Conservation (phyloP, 2,797 vertebrate species). For the Poecilia wingei region DNA sequence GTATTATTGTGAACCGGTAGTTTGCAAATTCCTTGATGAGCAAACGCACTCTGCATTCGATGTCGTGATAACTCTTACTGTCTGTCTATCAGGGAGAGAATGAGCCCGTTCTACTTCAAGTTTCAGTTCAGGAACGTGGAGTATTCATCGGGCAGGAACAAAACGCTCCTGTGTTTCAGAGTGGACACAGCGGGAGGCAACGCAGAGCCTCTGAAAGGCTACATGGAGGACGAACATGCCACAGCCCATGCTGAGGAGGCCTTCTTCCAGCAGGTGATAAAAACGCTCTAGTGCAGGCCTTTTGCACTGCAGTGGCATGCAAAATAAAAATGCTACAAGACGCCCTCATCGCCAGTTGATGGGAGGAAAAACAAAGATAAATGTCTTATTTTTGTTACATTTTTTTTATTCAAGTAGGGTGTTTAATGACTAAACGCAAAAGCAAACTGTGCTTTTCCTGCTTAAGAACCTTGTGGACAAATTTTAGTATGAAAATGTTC, state of each 20-base stretch:
- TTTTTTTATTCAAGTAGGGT: not conserved
- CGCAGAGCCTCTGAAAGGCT: conserved; percentile 83
- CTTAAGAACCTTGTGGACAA: not conserved
- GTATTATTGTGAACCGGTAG: not conserved
- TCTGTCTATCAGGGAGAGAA: conserved; percentile 83
- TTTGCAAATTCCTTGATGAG: not conserved
- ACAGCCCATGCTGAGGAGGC: conserved; percentile 91
- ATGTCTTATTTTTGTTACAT: not conserved
- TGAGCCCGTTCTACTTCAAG: conserved; percentile 93
- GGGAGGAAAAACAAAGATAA: too few relatives aligned
- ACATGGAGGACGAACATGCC: conserved; percentile 93
- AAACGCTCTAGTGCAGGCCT: not conserved
- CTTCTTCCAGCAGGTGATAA: conserved; percentile 87
- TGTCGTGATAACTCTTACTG: conserved; percentile 7
- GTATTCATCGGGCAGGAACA: conserved; percentile 96
- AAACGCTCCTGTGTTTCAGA: conserved; percentile 95
- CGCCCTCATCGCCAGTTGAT: not conserved
- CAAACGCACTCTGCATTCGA: not conserved
- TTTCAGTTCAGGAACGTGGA: conserved; percentile 99
- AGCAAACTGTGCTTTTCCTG: not conserved
- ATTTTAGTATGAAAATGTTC: not conserved
- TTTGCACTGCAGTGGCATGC: not conserved
- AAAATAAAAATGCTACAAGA: not conserved
- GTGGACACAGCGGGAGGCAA: conserved; percentile 85
- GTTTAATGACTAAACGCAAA: not conserved